A percentile compares a stretch with the other conserved stretches of the same genome.
phyloP scores from a whole-genome alignment of 92 coral and sea anemone species.

The Phenganax subtilis region DNA sequence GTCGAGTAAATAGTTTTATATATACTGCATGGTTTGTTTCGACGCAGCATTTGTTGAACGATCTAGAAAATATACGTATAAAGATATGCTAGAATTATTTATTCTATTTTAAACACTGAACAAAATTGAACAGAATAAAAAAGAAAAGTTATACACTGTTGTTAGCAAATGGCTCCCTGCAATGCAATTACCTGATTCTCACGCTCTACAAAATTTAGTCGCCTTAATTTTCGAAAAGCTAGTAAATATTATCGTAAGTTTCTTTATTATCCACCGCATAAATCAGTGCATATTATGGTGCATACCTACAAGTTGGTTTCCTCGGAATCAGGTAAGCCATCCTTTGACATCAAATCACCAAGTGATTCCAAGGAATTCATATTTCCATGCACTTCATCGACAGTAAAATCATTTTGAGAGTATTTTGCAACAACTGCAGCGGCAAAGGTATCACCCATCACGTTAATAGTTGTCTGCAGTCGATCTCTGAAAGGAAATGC shows the following conservation, averaged over 20 bases:
- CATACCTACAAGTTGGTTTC: constrained; percentile 23
- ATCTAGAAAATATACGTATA: background rate
- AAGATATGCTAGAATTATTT: background rate
- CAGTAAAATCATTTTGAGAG: constrained; percentile 56
- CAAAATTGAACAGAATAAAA: background rate
- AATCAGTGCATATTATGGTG: too few species aligned
- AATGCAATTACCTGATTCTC: too few species aligned
- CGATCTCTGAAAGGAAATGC: constrained; percentile 50
- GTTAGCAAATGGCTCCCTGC: too few species aligned
- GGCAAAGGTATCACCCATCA: constrained; percentile 63
- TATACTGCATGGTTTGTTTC: background rate
- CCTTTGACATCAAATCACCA: background rate
- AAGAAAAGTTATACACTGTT: background rate
- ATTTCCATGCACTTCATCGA: background rate
- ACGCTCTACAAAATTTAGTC: too few species aligned
- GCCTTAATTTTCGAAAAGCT: too few species aligned
- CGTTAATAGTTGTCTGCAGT: constrained; percentile 56
- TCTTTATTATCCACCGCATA: too few species aligned
- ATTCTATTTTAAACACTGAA: background rate
- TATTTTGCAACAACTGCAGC: constrained; percentile 61
- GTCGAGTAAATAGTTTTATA: background rate
- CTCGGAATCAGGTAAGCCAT: background rate
- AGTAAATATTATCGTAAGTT: too few species aligned
- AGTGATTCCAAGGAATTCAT: background rate
- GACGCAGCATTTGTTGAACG: background rate